Evolutionary conservation across 2,888 invertebrate genomes (phyloP), one percentile per base, ranked within the genome.

Genomic region (Drosophila quasianomalipes): DNA sequence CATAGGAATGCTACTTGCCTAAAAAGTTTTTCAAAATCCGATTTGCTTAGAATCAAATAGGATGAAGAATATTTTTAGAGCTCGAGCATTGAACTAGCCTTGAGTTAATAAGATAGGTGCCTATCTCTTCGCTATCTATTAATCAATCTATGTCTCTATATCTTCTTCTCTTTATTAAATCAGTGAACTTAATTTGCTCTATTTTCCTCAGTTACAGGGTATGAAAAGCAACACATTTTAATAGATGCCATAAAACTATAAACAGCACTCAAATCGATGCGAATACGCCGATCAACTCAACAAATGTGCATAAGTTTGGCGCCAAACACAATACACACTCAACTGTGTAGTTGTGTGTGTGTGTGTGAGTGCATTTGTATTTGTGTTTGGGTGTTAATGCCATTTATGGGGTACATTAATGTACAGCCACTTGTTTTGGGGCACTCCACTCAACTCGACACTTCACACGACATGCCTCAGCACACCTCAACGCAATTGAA

Each of bases 351-450:
- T 63, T 39, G 33, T 65, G 68, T 60, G 60, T n/a, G n/a, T n/a
- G 53, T 64, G 60, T 61, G 9, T 49, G 33, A 16, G 14, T 57
- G n/a, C 58, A 26, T 44, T 33, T 26, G n/a, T 30, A 30, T 66
- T 66, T 63, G 54, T 65, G 61, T 62, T 10, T 44, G 33, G 41
- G 62, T 58, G 57, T 35, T 39, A 39, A 69, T 57, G 57, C 81
- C 81, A 74, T 74, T 88, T 80, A 72, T 82, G 70, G 74, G 39
- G 61, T 30, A 73, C 58, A 75, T 85, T 85, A 78, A 88, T 69
- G 81, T 66, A 54, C 53, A 54, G 58, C 57, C 67, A 73, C 73
- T 72, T 72, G 65, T 70, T 66, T 67, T 76, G 61, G 66, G 47
- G 59, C 71, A 68, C 70, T 60, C 37, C 47, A 41, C 54, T 54